Conservation (phyloP, 2,888 invertebrate species). For the Microplitis deprimator region DNA sequence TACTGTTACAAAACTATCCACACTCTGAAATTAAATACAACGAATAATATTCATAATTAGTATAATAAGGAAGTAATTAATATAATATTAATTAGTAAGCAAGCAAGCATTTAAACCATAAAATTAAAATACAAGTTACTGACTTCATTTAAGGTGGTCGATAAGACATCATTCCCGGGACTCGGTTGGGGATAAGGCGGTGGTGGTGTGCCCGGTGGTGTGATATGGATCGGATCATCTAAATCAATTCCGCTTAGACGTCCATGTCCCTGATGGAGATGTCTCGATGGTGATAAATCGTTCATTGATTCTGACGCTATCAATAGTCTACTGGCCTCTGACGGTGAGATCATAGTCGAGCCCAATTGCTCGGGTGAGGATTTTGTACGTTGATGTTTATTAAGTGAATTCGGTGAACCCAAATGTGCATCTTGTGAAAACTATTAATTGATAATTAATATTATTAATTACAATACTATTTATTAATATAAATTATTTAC, state of each 20-base stretch:
- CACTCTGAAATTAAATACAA: constrained; percentile 50
- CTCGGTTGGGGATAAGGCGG: constrained; percentile 81
- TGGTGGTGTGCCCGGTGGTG: constrained; percentile 91
- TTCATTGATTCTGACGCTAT: constrained; percentile 77
- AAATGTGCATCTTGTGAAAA: constrained; percentile 62
- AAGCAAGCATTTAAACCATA: too few relatives aligned
- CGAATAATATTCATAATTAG: constrained; percentile 3
- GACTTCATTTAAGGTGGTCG: constrained; percentile 63
- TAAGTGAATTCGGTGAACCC: constrained; percentile 60
- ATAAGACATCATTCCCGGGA: constrained; percentile 60
- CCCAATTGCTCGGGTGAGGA: constrained; percentile 77
- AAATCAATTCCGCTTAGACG: constrained; percentile 65
- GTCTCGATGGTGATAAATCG: constrained; percentile 72
- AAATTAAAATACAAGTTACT: constrained; percentile 29
- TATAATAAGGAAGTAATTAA: constrained; percentile 10
- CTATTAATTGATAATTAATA: constrained; percentile 19
- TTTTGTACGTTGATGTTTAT: constrained; percentile 78
- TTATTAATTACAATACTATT: background rate
- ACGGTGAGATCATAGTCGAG: constrained; percentile 65
- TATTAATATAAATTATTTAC: constrained; percentile 21
- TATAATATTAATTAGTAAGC: background rate
- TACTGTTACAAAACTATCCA: constrained; percentile 68
- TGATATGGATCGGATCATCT: constrained; percentile 68
- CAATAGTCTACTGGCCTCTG: constrained; percentile 72
- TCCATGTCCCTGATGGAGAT: constrained; percentile 63